Conservation (phyloP, 2,113 vertebrate genomes). For the Percina caprodes region DNA sequence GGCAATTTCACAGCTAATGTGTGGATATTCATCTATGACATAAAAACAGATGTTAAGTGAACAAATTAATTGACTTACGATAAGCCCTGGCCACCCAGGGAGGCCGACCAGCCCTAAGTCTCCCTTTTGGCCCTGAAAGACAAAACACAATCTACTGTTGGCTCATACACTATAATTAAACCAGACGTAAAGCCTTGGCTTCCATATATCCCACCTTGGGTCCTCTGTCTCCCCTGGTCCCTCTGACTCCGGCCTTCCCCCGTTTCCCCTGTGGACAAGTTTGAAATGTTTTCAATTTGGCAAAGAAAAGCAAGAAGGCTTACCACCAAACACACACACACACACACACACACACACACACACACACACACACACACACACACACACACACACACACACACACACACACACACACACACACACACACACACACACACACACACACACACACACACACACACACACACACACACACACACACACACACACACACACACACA, state of each 20-base stretch:
- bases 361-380: neutral
- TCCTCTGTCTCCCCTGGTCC: slow-evolving; percentile 84
- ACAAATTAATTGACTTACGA: slow-evolving; percentile 79
- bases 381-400: neutral
- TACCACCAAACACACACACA: neutral
- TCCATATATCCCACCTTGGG: slow-evolving; percentile 82
- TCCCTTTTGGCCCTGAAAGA: slow-evolving; percentile 83
- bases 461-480: slow-evolving; percentile 1
- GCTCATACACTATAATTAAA: slow-evolving; percentile 8
- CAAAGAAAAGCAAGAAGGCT: slow-evolving; percentile 1
- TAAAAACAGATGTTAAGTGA: neutral
- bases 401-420: slow-evolving; percentile 11
- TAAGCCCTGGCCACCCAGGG: slow-evolving; percentile 84
- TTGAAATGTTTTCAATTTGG: slow-evolving; percentile 44
- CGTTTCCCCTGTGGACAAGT: slow-evolving; percentile 84
- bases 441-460: slow-evolving; percentile 8
- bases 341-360: slow-evolving; percentile 8
- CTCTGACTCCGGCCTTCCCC: slow-evolving; percentile 86
- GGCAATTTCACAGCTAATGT: neutral
- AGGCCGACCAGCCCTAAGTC: slow-evolving; percentile 78
- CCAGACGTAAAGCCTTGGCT: neutral
- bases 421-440: neutral
- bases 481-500: neutral
- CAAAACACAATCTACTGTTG: slow-evolving; percentile 29
- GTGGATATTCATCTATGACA: neutral